Evolutionary conservation across 2,888 invertebrate species (phyloP).

Genomic region (Leptinotarsa haldemani): DNA sequence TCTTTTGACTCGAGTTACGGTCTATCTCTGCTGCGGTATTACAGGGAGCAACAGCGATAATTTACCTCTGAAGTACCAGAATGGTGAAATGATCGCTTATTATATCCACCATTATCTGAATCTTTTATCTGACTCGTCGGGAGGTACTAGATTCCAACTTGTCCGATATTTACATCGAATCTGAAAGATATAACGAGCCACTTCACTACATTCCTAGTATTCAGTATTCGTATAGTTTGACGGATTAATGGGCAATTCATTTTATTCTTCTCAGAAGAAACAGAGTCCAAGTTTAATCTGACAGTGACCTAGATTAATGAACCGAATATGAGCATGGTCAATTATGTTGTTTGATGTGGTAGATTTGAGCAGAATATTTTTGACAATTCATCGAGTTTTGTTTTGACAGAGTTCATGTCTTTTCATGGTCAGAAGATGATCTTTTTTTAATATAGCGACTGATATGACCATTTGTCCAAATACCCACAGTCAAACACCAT

Average conservation of each 20-base stretch:
- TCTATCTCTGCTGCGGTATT: conserved; percentile 32
- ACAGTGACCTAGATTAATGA: too few species aligned
- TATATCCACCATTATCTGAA: conserved; percentile 8
- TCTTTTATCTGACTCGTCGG: conserved; percentile 5
- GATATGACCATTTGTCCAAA: too few species aligned
- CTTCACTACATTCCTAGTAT: not conserved
- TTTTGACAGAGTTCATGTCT: too few species aligned
- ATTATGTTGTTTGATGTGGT: too few species aligned
- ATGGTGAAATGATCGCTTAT: conserved; percentile 17
- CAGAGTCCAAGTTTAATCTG: too few species aligned
- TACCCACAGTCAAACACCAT: too few species aligned
- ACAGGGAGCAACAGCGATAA: conserved; percentile 16
- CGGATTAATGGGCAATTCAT: not conserved
- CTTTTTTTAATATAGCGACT: too few species aligned
- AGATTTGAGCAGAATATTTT: too few species aligned
- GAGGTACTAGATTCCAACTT: not conserved
- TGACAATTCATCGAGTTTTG: too few species aligned
- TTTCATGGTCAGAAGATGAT: too few species aligned
- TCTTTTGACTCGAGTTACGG: conserved; percentile 27
- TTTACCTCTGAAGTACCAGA: conserved; percentile 6
- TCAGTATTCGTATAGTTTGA: not conserved
- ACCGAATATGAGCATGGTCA: too few species aligned
- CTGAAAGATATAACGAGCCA: conserved; percentile 5
- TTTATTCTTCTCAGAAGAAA: too few species aligned
- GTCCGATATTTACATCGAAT: conserved; percentile 11